Conservation (phyloP, 2,888 invertebrate genomes). For the Patella depressa region DNA sequence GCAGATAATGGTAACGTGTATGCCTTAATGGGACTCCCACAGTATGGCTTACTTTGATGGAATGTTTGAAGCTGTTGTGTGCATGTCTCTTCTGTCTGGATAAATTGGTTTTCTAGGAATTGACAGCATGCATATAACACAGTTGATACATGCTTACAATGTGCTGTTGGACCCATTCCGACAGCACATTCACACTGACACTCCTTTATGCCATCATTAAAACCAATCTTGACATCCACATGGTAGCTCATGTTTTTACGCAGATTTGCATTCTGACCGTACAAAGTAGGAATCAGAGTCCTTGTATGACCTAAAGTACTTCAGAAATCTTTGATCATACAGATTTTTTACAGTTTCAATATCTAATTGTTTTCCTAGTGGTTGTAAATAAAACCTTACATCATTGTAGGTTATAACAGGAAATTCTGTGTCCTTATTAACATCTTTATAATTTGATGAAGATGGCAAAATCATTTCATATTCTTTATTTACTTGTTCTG, state of each 20-base stretch:
- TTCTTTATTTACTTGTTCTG: background rate
- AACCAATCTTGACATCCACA: background rate
- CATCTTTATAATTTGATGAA: background rate
- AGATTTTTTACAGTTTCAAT: too few relatives aligned
- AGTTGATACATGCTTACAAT: constrained; percentile 14
- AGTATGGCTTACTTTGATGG: constrained; percentile 8
- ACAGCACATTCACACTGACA: background rate
- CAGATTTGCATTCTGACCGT: background rate
- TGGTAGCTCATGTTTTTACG: background rate
- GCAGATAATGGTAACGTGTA: too few relatives aligned
- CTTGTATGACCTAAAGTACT: too few relatives aligned
- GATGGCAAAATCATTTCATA: background rate
- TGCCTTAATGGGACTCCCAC: background rate
- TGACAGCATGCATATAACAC: constrained; percentile 10
- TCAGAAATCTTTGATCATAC: too few relatives aligned
- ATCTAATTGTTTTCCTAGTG: too few relatives aligned
- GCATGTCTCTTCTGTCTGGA: constrained; percentile 17
- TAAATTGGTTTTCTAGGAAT: background rate
- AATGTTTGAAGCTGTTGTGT: constrained; percentile 20
- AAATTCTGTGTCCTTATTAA: background rate
- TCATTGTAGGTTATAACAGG: background rate
- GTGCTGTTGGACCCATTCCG: background rate
- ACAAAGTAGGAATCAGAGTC: too few relatives aligned
- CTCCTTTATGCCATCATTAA: background rate
- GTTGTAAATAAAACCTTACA: too few relatives aligned